These are phyloP conservation scores for Ctenodactylus gundi DNA, from an alignment of 2,113 vertebrate species.

Conservation along the genomic window DNA sequence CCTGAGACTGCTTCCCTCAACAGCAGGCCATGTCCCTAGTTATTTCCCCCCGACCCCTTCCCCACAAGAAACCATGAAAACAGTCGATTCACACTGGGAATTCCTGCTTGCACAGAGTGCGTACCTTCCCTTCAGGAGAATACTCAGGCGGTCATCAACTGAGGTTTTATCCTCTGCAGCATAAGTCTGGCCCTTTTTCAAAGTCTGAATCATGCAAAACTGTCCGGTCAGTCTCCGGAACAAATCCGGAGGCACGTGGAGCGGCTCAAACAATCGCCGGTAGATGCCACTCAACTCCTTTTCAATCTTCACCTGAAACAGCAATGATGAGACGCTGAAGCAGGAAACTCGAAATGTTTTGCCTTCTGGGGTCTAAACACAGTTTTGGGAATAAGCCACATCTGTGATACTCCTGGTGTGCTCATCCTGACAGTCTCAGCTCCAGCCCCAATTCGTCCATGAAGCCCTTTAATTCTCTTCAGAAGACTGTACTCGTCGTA, in stretches of 20 bases:
- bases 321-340: neutral
- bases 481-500: neutral
- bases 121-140: conserved; percentile 97
- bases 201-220: conserved; percentile 95
- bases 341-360: neutral
- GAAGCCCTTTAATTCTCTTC: neutral
- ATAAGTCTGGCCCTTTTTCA: conserved; percentile 94
- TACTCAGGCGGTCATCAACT: conserved; percentile 96
- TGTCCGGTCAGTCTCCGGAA: conserved; percentile 96
- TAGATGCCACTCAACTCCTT: conserved; percentile 93
- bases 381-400: neutral
- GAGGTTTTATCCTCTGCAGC: conserved; percentile 97
- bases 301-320: conserved; percentile 95
- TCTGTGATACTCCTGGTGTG: too few species aligned
- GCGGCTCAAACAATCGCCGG: conserved; percentile 95
- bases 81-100: neutral
- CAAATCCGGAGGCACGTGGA: conserved; percentile 93
- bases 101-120: conserved; percentile 70
- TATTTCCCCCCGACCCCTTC: too few species aligned
- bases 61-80: neutral
- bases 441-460: neutral
- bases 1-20: neutral
- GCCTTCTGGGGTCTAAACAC: neutral
- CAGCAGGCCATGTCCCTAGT: neutral
- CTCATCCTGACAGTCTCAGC: neutral